A percentile compares a stretch with the other conserved stretches of the same genome.
Evolutionary conservation across 2,797 vertebrate genomes (phyloP).

Genomic region (Parauchenoglanis ngamensis): DNA sequence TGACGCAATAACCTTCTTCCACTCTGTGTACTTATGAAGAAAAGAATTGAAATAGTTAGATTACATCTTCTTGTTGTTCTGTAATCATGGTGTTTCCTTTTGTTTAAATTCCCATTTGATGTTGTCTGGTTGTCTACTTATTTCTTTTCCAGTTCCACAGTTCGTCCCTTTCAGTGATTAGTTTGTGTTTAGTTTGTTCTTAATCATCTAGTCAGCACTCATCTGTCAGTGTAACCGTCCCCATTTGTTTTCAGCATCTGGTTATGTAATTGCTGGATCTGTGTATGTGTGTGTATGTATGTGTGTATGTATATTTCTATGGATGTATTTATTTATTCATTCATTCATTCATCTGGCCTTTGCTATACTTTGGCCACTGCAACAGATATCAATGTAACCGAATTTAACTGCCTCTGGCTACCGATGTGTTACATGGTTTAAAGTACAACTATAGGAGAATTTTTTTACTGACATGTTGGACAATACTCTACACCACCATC

Average conservation of each 20-base stretch:
- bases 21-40: neutral
- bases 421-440: neutral
- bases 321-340: neutral
- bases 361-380: neutral
- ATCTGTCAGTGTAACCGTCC: neutral
- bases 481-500: neutral
- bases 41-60: neutral
- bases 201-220: neutral
- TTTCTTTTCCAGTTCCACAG: neutral
- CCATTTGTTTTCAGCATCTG: neutral
- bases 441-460: neutral
- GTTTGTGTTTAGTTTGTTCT: neutral
- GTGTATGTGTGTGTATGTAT: neutral
- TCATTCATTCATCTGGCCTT: neutral
- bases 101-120: constrained; percentile 2
- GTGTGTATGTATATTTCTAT: neutral
- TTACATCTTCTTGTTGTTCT: neutral
- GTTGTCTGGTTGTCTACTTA: constrained; percentile 7
- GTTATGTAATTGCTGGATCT: neutral
- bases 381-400: neutral
- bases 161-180: neutral
- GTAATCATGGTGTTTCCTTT: neutral
- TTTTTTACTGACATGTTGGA: neutral
- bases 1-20: neutral
- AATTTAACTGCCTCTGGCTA: neutral